phyloP scores from a whole-genome alignment of 2,113 vertebrate species.

The Pachypanchax playfairii region DNA sequence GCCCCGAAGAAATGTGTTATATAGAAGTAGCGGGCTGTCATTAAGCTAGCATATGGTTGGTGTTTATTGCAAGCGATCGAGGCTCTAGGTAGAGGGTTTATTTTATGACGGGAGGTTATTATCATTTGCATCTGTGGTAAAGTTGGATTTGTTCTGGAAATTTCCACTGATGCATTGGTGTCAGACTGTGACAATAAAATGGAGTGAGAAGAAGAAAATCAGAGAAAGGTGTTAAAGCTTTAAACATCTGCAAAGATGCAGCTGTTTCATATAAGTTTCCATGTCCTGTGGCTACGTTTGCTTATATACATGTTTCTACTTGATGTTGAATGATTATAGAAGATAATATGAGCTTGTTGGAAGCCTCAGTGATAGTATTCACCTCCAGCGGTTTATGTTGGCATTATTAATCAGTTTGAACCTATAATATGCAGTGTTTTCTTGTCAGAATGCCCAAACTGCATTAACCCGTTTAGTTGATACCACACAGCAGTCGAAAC shows the following conservation, averaged over 20 bases:
- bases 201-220: neutral
- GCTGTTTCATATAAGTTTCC: neutral
- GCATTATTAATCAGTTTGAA: slow-evolving; percentile 50
- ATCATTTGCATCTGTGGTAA: slow-evolving; percentile 9
- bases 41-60: slow-evolving; percentile 58
- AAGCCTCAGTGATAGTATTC: neutral
- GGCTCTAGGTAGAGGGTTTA: slow-evolving; percentile 14
- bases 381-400: slow-evolving; percentile 11
- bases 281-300: slow-evolving; percentile 10
- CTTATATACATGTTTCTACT: slow-evolving; percentile 1
- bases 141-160: slow-evolving; percentile 22
- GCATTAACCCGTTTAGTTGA: slow-evolving; percentile 41
- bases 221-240: neutral
- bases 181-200: slow-evolving; percentile 30
- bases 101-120: slow-evolving; percentile 30
- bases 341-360: neutral
- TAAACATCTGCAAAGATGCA: too few relatives aligned
- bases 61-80: slow-evolving; percentile 54
- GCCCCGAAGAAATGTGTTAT: slow-evolving; percentile 59
- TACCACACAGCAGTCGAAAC: slow-evolving; percentile 47
- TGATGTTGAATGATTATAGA: slow-evolving; percentile 11
- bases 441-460: slow-evolving; percentile 47
- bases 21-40: slow-evolving; percentile 46
- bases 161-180: slow-evolving; percentile 38
- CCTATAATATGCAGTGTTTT: slow-evolving; percentile 29